Conservation (phyloP, 2,797 vertebrate genomes). For the Hipposideros larvatus region DNA sequence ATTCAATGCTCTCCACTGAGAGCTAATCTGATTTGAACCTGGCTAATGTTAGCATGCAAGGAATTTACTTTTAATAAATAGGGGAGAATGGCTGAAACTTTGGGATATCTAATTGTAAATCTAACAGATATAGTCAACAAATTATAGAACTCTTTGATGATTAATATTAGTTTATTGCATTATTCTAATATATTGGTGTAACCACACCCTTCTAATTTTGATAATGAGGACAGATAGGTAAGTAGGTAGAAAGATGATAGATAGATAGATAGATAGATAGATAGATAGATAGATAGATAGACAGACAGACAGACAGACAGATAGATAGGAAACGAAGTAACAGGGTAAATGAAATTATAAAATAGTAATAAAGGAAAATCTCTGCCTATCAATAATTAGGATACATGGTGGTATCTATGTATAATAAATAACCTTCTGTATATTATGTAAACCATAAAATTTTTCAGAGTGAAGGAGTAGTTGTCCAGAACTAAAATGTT, state of each 20-base stretch:
- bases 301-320: not conserved
- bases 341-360: slow-evolving; percentile 15
- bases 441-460: slow-evolving; percentile 72
- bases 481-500: slow-evolving; percentile 69
- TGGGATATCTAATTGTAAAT: not conserved
- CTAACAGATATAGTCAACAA: not conserved
- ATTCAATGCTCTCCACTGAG: slow-evolving; percentile 10
- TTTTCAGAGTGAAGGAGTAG: slow-evolving; percentile 68
- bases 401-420: slow-evolving; percentile 42
- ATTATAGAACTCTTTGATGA: not conserved
- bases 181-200: not conserved
- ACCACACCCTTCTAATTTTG: not conserved
- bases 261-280: not conserved
- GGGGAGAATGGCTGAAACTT: not conserved
- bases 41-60: not conserved
- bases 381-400: slow-evolving; percentile 45
- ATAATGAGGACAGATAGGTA: not conserved
- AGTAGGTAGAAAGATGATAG: not conserved
- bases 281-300: not conserved
- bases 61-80: not conserved
- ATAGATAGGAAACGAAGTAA: not conserved
- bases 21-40: slow-evolving; percentile 18
- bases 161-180: not conserved
- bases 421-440: slow-evolving; percentile 65
- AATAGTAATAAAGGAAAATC: not conserved